Percentiles rank a stretch among this genome's conserved stretches.
Conservation (phyloP, 2,888 invertebrate species). For the Chironomus riparius region DNA sequence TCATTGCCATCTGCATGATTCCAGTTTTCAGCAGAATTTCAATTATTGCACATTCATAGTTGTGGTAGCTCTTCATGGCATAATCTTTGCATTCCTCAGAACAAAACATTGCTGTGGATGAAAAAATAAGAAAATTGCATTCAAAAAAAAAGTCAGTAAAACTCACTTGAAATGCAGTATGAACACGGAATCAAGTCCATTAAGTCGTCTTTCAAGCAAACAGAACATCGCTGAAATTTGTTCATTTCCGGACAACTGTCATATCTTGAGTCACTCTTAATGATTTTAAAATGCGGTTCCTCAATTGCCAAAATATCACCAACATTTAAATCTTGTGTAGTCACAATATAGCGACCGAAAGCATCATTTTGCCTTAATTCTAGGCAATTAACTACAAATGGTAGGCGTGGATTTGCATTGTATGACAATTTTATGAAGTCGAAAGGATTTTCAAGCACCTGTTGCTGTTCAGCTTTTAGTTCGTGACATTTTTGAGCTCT, state of each 20-base stretch:
- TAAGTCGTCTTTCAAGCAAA: constrained; percentile 39
- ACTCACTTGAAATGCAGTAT: constrained; percentile 1
- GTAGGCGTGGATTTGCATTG: constrained; percentile 39
- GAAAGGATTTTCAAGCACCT: not conserved
- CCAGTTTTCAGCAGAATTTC: constrained; percentile 46
- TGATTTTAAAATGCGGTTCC: constrained; percentile 59
- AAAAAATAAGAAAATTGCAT: constrained; percentile 35
- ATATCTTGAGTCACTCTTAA: constrained; percentile 66
- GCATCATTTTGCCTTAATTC: constrained; percentile 48
- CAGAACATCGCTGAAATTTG: constrained; percentile 40
- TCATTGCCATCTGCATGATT: constrained; percentile 34
- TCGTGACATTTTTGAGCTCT: constrained; percentile 48
- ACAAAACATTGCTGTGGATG: constrained; percentile 40
- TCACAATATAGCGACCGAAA: constrained; percentile 63
- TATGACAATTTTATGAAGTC: constrained; percentile 28
- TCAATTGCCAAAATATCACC: constrained; percentile 15
- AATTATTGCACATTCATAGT: constrained; percentile 64
- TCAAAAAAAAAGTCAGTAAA: constrained; percentile 32
- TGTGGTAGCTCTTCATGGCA: constrained; percentile 62
- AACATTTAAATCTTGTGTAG: constrained; percentile 55
- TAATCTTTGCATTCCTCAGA: constrained; percentile 39
- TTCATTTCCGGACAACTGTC: constrained; percentile 43
- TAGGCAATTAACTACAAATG: constrained; percentile 56
- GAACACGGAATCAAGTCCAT: constrained; percentile 33
- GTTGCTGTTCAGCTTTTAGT: constrained; percentile 29